Base-by-base conservation (phyloP, 2,113 vertebrate species). In the Synchiropus splendidus region DNA sequence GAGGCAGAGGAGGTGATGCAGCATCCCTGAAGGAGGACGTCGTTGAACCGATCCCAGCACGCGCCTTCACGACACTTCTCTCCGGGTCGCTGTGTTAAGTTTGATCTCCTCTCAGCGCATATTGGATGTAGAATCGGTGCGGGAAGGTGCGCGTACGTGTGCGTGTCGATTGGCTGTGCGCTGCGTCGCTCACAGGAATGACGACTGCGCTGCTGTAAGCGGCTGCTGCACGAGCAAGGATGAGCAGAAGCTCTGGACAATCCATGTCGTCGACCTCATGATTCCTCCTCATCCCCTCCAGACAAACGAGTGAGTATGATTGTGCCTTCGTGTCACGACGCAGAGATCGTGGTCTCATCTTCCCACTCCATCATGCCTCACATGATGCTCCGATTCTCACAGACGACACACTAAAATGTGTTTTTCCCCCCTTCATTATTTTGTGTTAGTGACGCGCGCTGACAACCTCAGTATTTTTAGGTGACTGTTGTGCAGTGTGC, bases 171-270 rank as follows among this genome's bases (percentile, higher is more conserved):
- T 82, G 78, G 80, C 64, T 67, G 40, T 5, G 1, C 16, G 59
- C 61, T 0, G 58, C 70, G 78, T 62, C 70, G 61, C 61, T 76
- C 74, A 74, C 9, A 47, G 38, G 48, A 35, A 54, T 71, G 80
- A 71, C 70, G 71, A 27, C 16, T 51, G 45, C 62, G 63, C 77
- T 67, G 77, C 71, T 80, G 42, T 62, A 61, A 68, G 33, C 73
- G 67, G 72, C 75, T 74, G 72, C 67, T 69, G 61, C 70, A 4
- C 43, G 63, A 66, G 61, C 45, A 61, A 74, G 69, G 62, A 53
- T 55, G 45, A 9, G 64, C 55, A 48, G 61, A 62, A 65, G 61
- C 69, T 71, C 70, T 73, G 37, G 60, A 60, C 74, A 74, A 31
- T 52, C 61, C 61, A 58, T 42, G 56, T 49, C 64, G 45, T 54